phyloP scores from a whole-genome alignment of 2,113 vertebrate genomes.

The Murina feae region DNA sequence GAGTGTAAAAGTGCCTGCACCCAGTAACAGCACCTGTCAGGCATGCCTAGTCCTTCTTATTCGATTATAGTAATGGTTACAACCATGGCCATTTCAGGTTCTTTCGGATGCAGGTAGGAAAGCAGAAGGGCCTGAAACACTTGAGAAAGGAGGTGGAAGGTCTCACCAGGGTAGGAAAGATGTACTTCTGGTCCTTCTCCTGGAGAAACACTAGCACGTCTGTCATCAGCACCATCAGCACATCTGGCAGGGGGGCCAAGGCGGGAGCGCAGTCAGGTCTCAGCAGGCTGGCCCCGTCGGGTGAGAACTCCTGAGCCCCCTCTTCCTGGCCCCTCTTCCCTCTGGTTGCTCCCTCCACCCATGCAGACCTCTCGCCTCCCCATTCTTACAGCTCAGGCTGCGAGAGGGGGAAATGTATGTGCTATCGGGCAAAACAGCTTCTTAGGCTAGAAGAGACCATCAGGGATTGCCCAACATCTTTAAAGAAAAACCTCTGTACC shows the following conservation, averaged over 20 bases:
- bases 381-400: background rate
- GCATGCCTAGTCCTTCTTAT: background rate
- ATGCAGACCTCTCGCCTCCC: background rate
- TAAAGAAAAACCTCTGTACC: background rate
- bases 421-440: background rate
- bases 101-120: background rate
- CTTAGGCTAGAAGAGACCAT: background rate
- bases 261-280: background rate
- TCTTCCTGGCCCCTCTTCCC: background rate
- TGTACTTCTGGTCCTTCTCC: slow-evolving; percentile 94
- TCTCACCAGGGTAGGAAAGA: slow-evolving; percentile 91
- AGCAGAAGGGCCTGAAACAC: background rate
- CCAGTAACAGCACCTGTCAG: no score
- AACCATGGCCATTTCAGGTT: background rate
- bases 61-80: background rate
- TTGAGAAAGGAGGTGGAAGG: background rate
- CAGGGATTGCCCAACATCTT: background rate
- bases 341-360: background rate
- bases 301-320: no score
- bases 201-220: slow-evolving; percentile 93
- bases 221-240: slow-evolving; percentile 91
- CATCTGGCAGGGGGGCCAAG: slow-evolving; percentile 77
- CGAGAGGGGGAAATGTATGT: fast-evolving
- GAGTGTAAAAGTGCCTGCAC: background rate
- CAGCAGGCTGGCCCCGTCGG: background rate